A percentile compares a stretch with the other conserved stretches of the same genome.
These are phyloP conservation scores for Miichthys miiuy DNA, from an alignment of 2,797 vertebrate species.

Conservation along the genomic window DNA sequence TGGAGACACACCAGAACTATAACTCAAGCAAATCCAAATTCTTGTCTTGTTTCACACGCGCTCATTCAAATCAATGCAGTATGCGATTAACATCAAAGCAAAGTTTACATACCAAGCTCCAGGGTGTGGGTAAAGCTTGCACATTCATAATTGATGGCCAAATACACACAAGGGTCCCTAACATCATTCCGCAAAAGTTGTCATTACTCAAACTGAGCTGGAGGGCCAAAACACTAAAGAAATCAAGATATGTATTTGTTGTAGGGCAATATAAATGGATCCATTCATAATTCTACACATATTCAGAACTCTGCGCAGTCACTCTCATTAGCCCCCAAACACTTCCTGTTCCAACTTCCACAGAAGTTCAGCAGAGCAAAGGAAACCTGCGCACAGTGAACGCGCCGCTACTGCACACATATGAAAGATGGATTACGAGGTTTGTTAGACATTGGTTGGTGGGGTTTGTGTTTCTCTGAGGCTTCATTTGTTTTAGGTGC, in stretches of 20 bases:
- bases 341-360: constrained; percentile 1
- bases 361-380: not conserved
- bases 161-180: constrained; percentile 18
- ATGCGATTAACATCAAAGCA: constrained; percentile 69
- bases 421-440: constrained; percentile 42
- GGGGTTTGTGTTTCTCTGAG: constrained; percentile 43
- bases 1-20: constrained; percentile 7
- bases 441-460: constrained; percentile 34
- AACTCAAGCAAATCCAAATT: constrained; percentile 37
- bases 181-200: constrained; percentile 31
- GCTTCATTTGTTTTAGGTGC: constrained; percentile 68
- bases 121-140: constrained; percentile 49
- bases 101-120: constrained; percentile 53
- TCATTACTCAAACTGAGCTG: constrained; percentile 41
- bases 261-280: constrained; percentile 7
- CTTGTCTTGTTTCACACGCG: constrained; percentile 40
- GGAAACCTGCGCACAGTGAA: constrained; percentile 1
- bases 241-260: constrained; percentile 10
- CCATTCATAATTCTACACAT: not conserved
- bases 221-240: constrained; percentile 31
- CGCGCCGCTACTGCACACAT: constrained; percentile 7
- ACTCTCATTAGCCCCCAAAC: not conserved
- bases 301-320: not conserved
- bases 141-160: constrained; percentile 54
- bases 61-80: constrained; percentile 56